Conservation (phyloP, 2,113 vertebrate genomes). For the Halcyon malimbica region DNA sequence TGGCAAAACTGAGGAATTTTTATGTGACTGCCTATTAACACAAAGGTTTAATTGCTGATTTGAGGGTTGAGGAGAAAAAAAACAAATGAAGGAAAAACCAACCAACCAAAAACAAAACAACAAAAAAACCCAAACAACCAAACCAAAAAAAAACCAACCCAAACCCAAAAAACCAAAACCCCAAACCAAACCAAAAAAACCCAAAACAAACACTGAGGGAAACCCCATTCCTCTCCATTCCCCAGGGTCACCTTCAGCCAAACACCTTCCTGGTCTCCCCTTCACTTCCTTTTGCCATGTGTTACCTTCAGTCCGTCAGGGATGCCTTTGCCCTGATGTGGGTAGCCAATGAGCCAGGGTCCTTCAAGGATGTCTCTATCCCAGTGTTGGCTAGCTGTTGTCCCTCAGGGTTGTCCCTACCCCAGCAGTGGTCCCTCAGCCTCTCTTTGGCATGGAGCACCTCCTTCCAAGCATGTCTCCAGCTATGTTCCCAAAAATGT, state of each 20-base stretch:
- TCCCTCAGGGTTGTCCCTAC: not conserved
- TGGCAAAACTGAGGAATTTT: not conserved
- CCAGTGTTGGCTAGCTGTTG: not conserved
- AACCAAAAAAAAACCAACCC: too few species aligned
- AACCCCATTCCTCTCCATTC: not conserved
- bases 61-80: not conserved
- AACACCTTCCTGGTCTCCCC: not conserved
- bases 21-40: not conserved
- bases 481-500: not conserved
- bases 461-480: not conserved
- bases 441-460: not conserved
- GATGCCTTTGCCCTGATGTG: not conserved
- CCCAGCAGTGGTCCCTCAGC: not conserved
- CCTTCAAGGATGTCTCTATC: not conserved
- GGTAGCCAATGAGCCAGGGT: fast-evolving
- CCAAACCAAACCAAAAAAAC: too few species aligned
- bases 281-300: not conserved
- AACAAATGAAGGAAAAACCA: not conserved
- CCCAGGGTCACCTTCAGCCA: not conserved
- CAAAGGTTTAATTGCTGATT: not conserved
- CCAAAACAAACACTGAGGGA: not conserved
- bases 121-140: too few species aligned
- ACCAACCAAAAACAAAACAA: too few species aligned
- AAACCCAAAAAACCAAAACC: too few species aligned
- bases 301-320: not conserved